These are phyloP conservation scores for Oceanites oceanicus DNA, from an alignment of 2,113 vertebrate species.

Conservation along the genomic window DNA sequence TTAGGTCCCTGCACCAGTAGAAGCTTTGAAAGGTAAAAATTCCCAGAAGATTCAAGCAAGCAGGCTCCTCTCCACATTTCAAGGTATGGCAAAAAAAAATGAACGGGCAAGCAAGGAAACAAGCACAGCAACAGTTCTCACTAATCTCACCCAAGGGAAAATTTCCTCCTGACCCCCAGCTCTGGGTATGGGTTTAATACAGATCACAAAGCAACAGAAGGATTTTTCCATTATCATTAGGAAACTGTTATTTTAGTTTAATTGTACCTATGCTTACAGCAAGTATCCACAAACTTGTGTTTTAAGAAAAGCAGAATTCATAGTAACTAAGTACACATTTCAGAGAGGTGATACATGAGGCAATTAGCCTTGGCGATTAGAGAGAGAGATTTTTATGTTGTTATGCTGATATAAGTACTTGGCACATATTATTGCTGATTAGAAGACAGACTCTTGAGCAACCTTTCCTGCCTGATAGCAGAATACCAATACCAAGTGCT, in stretches of 20 bases:
- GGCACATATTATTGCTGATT: background rate
- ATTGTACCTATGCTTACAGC: background rate
- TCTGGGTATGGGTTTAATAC: background rate
- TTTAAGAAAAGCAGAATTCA: background rate
- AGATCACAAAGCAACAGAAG: background rate
- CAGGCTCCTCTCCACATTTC: background rate
- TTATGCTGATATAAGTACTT: background rate
- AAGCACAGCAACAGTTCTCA: background rate
- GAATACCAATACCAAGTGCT: background rate
- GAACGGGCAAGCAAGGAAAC: background rate
- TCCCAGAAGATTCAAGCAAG: background rate
- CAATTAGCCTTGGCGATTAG: background rate
- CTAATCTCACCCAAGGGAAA: background rate
- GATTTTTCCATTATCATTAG: background rate
- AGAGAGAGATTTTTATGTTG: background rate
- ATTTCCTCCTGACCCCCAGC: background rate
- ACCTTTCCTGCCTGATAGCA: background rate
- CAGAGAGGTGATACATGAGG: background rate
- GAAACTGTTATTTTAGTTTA: background rate
- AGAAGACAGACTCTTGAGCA: background rate
- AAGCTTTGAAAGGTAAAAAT: background rate
- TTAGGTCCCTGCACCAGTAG: background rate
- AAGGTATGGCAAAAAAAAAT: background rate
- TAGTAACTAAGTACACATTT: background rate
- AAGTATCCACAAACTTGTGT: background rate